Conservation (phyloP, 2,797 vertebrate genomes). For the Oreortyx pictus region DNA sequence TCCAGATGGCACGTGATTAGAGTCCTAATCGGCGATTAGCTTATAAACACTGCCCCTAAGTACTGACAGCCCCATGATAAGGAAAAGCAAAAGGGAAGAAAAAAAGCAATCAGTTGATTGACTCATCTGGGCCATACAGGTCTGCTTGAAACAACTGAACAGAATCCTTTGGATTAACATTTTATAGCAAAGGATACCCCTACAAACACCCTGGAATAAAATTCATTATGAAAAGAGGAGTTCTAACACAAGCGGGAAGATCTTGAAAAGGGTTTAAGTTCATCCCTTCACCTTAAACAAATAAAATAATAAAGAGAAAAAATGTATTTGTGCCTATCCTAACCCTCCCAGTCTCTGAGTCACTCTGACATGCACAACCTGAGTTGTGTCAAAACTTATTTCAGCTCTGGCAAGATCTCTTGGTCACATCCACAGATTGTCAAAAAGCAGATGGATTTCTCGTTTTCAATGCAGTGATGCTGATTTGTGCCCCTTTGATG, state of each 20-base stretch:
- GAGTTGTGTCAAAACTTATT: neutral
- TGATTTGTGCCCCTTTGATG: neutral
- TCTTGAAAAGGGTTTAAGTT: neutral
- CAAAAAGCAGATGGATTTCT: neutral
- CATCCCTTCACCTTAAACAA: neutral
- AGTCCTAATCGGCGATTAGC: neutral
- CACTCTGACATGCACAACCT: neutral
- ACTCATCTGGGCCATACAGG: neutral
- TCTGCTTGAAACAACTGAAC: neutral
- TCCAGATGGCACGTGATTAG: neutral
- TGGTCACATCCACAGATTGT: neutral
- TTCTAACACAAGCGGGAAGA: neutral
- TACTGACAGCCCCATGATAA: neutral
- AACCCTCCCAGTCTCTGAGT: conserved; percentile 21
- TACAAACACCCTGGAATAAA: neutral
- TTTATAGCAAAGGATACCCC: neutral
- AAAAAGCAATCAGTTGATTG: neutral
- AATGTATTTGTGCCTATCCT: neutral
- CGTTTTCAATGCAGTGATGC: neutral
- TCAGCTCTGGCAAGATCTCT: neutral
- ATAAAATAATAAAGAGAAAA: neutral
- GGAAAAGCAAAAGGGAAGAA: neutral
- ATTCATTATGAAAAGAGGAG: neutral
- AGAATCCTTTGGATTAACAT: neutral
- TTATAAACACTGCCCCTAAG: neutral